Evolutionary conservation across 2,888 invertebrate genomes (phyloP).

Genomic region (Rhagophthalmus giganteus): DNA sequence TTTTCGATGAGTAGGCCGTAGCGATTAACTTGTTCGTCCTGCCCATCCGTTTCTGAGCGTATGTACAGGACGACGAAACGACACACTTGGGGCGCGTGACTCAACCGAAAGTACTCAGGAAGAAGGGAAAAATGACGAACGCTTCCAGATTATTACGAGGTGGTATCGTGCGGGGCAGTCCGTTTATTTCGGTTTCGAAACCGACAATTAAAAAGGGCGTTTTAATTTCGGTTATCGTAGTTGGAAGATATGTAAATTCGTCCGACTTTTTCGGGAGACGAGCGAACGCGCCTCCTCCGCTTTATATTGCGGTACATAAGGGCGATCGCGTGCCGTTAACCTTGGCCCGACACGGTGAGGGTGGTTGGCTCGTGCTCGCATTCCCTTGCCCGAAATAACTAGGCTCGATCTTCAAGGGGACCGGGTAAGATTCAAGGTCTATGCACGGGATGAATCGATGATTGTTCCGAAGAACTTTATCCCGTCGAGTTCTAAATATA

Average conservation of each 20-base stretch:
- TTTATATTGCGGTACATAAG: constrained; percentile 11
- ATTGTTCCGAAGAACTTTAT: constrained; percentile 13
- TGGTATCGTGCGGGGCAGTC: no score
- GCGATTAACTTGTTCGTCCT: constrained; percentile 11
- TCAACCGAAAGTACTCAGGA: constrained; percentile 29
- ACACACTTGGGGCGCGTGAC: constrained; percentile 34
- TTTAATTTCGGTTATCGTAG: no score
- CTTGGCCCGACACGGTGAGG: constrained; percentile 42
- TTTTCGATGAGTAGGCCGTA: constrained; percentile 11
- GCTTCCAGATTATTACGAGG: no score
- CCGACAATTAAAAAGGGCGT: no score
- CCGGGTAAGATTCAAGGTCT: constrained; percentile 41
- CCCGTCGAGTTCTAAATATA: no score
- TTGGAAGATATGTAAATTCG: constrained; percentile 2
- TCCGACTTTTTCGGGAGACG: neutral
- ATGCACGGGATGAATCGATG: constrained; percentile 37
- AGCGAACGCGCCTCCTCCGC: constrained; percentile 15
- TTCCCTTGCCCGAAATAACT: constrained; percentile 35
- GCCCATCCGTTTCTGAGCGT: constrained; percentile 1
- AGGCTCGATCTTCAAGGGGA: constrained; percentile 32
- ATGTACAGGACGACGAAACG: constrained; percentile 9
- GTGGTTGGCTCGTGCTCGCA: constrained; percentile 35
- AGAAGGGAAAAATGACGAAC: constrained; percentile 12
- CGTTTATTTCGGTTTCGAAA: no score
- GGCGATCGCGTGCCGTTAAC: constrained; percentile 41